phyloP scores from a whole-genome alignment of 2,888 invertebrate genomes.

The Branchipolynoe longqiensis region DNA sequence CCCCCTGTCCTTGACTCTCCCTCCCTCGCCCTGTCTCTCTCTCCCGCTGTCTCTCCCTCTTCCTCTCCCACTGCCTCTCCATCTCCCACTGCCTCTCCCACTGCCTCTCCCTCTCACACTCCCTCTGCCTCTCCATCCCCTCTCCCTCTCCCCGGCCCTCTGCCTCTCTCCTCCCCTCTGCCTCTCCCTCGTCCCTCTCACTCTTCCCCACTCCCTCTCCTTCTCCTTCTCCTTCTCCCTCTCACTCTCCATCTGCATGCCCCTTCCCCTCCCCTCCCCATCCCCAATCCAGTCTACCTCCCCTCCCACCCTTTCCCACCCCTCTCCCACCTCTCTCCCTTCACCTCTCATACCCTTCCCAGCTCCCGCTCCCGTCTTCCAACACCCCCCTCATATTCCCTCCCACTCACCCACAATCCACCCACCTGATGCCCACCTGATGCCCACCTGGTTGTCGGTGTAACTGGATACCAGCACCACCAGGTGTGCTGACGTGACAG shows the following conservation, averaged over 20 bases:
- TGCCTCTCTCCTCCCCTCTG: neutral
- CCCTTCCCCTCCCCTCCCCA: too few species aligned
- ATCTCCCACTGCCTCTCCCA: too few species aligned
- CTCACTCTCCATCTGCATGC: neutral
- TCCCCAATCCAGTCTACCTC: too few species aligned
- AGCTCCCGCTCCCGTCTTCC: neutral
- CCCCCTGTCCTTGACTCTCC: too few species aligned
- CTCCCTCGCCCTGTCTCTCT: too few species aligned
- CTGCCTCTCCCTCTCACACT: too few species aligned
- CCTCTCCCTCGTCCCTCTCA: neutral
- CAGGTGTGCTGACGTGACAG: neutral
- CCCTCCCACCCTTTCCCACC: neutral
- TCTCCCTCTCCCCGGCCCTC: neutral
- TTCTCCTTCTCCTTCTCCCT: neutral
- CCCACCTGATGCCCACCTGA: conserved; percentile 9
- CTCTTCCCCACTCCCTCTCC: neutral
- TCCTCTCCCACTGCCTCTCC: too few species aligned
- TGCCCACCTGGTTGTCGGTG: conserved; percentile 33
- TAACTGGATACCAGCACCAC: neutral
- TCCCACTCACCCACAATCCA: neutral
- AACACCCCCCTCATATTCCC: neutral
- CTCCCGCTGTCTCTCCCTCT: too few species aligned
- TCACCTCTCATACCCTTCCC: neutral
- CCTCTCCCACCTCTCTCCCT: neutral
- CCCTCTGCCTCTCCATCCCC: neutral